Evolutionary conservation across 2,888 invertebrate species (phyloP), one percentile per base, ranked within the genome.

Genomic region (Alviniconcha strummeri): DNA sequence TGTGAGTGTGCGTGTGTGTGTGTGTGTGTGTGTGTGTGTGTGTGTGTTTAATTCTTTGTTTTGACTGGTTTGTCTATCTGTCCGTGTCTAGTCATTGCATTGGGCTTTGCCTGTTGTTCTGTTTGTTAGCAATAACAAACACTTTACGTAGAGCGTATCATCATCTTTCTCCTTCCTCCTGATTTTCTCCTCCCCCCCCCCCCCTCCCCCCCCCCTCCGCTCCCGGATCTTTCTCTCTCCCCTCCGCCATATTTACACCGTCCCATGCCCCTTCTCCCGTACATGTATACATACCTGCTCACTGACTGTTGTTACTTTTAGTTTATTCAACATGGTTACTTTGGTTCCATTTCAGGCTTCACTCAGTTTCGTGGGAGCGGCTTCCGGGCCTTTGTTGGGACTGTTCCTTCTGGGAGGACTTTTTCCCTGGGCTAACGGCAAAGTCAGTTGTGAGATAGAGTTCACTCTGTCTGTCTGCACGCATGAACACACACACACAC

Each of bases 381-480:
- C 91, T 17, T 92, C 92, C 0, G 92, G 92, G 13, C 92, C 92
- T 0, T 82, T 91, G 11, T 88, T 93, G 1, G 93, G 92, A 0
- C 80, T 92, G 8, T 93, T 92, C 84, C 89, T 91, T 15, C 88
- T 93, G 9, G 93, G 93, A 15, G 89, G 93, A 57, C 88, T 92
- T 36, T 91, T 92, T 76, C 92, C 97, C 81, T 97, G 91, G 81
- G 87, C 90, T 79, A 93, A 93, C 83, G 88, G 87, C 85, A 88
- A 90, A 83, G 92, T 92, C 84, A 89, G 90, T 86, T 60, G 60
- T 60, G 60, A 11, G 60, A 60, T 11, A 13, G 60, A 11, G 60
- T 13, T 60, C 60, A 4, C 60, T 56, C 77, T 64, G 64, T 69
- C 69, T 55, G 13, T 67, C 56, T 67, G 3, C 69, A 36, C 36